Evolutionary conservation across 2,797 vertebrate species (phyloP).

Genomic region (Euthynnus affinis): DNA sequence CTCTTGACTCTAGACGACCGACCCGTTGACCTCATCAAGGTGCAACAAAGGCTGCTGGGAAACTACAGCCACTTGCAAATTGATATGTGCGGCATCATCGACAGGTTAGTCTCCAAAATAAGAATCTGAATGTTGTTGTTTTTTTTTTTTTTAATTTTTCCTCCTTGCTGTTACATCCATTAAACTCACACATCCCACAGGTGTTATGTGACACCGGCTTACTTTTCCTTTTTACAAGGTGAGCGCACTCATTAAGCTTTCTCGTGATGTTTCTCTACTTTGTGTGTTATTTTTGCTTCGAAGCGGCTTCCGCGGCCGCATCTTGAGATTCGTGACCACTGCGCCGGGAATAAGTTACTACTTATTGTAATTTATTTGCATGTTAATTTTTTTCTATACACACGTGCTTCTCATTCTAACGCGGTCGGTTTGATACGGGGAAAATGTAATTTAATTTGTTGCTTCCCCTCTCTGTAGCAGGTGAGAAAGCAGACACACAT

Average conservation of each 20-base stretch:
- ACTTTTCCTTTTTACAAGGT: background rate
- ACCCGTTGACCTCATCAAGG: slow-evolving; percentile 90
- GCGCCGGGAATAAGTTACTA: background rate
- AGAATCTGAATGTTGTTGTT: too few species aligned
- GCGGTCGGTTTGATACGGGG: background rate
- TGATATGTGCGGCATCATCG: slow-evolving; percentile 94
- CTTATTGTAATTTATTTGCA: slow-evolving; percentile 10
- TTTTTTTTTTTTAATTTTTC: too few species aligned
- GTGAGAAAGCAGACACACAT: background rate
- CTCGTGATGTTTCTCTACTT: background rate
- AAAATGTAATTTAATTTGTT: background rate
- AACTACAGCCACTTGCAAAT: slow-evolving; percentile 94
- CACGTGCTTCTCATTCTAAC: background rate
- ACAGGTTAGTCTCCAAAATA: slow-evolving; percentile 85
- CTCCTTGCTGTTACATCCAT: background rate
- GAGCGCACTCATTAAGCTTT: background rate
- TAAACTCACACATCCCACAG: background rate
- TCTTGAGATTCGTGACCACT: background rate
- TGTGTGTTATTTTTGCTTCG: background rate
- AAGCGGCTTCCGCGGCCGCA: background rate
- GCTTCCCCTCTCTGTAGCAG: background rate
- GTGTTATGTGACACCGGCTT: background rate
- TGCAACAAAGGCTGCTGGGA: slow-evolving; percentile 90
- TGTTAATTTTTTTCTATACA: background rate
- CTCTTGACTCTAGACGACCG: slow-evolving; percentile 86